A percentile compares a stretch with the other conserved stretches of the same genome.
phyloP scores from a whole-genome alignment of 2,113 vertebrate species.

The Dryoscopus gambensis region DNA sequence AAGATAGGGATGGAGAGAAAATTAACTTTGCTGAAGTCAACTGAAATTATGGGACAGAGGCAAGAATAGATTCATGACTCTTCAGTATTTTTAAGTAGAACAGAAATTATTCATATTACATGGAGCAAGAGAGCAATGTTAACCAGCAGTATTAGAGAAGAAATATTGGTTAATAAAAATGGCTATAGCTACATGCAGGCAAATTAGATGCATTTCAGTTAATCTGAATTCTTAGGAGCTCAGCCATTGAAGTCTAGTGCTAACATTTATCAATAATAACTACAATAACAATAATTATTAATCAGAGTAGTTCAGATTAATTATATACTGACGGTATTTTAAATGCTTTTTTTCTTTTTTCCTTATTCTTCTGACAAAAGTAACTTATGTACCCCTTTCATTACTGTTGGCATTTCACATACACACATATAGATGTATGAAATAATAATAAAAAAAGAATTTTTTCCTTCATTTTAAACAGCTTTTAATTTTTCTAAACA shows the following conservation, averaged over 20 bases:
- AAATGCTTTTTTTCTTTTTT: slow-evolving; percentile 2
- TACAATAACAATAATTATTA: slow-evolving; percentile 68
- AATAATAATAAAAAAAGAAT: not conserved
- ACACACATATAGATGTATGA: not conserved
- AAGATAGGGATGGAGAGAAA: not conserved
- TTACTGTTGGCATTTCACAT: not conserved
- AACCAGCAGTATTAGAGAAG: not conserved
- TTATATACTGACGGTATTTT: slow-evolving; percentile 31
- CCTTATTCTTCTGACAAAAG: slow-evolving; percentile 48
- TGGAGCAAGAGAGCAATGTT: not conserved
- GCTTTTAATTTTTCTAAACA: slow-evolving; percentile 45
- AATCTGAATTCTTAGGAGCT: slow-evolving; percentile 57
- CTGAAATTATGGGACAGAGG: not conserved
- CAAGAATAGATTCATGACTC: not conserved
- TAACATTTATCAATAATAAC: slow-evolving; percentile 60
- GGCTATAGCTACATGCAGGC: slow-evolving; percentile 28
- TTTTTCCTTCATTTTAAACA: slow-evolving; percentile 31
- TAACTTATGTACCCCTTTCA: slow-evolving; percentile 17
- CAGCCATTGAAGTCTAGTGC: slow-evolving; percentile 33
- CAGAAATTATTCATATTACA: not conserved
- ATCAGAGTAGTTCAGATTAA: slow-evolving; percentile 60
- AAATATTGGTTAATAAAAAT: slow-evolving; percentile 26
- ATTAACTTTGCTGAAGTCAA: not conserved
- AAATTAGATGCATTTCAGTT: slow-evolving; percentile 50
- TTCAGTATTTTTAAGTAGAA: not conserved